Base-by-base conservation (phyloP, 1,140 invertebrate genomes). In the Cydia splendana region DNA sequence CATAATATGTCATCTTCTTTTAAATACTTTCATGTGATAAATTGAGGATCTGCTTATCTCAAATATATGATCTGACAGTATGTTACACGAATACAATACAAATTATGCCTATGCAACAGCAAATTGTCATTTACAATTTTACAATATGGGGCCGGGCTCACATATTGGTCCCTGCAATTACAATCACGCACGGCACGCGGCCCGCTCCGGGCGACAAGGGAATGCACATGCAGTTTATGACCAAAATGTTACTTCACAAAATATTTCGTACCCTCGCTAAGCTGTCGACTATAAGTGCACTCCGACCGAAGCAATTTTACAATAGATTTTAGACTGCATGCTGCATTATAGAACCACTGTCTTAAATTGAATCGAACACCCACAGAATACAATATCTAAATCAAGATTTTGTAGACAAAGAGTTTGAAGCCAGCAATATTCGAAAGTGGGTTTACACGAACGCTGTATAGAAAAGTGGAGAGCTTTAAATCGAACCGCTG, bases 201-300 rank as follows among this genome's bases (percentile, higher is more conserved):
- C 75, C 69, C 77, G 20, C 48, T 76, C 48, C 76, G 77, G 57
- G 45, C 81, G 82, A 80, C 79, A 84, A 84, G 81, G 81, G 82
- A 86, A 86, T 82, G 71, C 81, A 82, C 85, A 86, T 82, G 75
- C 81, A 82, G 67, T 79, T 81, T 82, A 85, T 84, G 81, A 82
- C 78, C 79, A 85, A 84, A 83, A 82, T 85, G 83, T 84, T 84
- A 84, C 84, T 86, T 82, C 81, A 77, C 24, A 20, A 80, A 85
- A 85, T 85, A 85, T 84, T 81, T 83, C 77, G 77, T 74, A 80
- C 82, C 80, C 84, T 82, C 79, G 79, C 84, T 83, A 77, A 82
- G 77, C 82, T 81, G 74, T 78, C 82, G 79, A 81, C 82, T 82
- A 79, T 76, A 30, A 80, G 65, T 74, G 62, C 34, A 78, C 80